Evolutionary conservation across 2,113 vertebrate species (phyloP).

Genomic region (Ivindomyrus marchei): DNA sequence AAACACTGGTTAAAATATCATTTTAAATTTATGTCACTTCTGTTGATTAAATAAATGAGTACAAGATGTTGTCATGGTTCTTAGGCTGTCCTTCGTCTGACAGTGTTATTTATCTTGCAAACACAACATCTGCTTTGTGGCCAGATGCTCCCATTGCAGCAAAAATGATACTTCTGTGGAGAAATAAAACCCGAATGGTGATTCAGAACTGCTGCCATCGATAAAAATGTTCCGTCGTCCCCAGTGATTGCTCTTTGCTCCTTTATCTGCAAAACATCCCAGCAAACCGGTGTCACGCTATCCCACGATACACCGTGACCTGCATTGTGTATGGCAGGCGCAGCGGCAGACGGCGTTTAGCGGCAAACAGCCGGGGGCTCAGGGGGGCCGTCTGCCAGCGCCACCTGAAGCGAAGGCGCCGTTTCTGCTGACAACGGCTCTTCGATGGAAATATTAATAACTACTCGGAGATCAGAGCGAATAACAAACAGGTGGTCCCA

Average conservation of each 20-base stretch:
- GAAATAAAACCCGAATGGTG: not conserved
- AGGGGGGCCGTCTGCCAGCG: not conserved
- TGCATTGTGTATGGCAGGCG: not conserved
- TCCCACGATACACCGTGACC: not conserved
- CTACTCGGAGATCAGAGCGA: not conserved
- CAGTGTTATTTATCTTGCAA: conserved; percentile 58
- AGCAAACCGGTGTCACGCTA: not conserved
- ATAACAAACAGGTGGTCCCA: conserved; percentile 10
- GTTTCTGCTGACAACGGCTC: not conserved
- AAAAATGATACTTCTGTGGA: not conserved
- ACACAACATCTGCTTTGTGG: not conserved
- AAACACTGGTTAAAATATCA: not conserved
- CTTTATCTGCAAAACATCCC: not conserved
- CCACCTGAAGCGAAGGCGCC: not conserved
- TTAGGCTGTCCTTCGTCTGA: conserved; percentile 56
- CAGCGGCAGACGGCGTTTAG: not conserved
- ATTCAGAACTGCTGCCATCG: not conserved
- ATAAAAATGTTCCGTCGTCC: not conserved
- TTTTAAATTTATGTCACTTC: not conserved
- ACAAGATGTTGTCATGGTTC: conserved; percentile 25
- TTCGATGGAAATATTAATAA: conserved; percentile 1
- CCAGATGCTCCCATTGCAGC: not conserved
- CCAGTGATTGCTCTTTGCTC: not conserved
- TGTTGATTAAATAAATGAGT: not conserved
- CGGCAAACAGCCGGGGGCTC: not conserved